These are phyloP conservation scores for Callinectes sapidus DNA, from an alignment of 2,888 invertebrate species.

Conservation along the genomic window DNA sequence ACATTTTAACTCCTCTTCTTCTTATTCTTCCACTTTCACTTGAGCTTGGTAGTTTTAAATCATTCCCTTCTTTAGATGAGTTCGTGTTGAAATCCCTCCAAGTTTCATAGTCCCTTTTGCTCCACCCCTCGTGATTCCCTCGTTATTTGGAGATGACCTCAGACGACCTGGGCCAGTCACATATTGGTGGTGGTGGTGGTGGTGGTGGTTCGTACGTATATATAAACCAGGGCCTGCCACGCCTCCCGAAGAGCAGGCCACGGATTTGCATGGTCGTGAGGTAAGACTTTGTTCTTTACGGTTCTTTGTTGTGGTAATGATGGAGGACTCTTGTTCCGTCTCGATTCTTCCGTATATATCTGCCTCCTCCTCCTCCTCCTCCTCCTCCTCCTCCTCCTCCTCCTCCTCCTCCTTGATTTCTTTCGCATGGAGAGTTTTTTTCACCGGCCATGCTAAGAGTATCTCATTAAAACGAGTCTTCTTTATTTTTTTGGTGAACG, in stretches of 20 bases:
- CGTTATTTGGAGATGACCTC: background rate
- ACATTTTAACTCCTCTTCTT: conserved; percentile 10
- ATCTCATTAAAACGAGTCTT: background rate
- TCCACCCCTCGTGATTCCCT: background rate
- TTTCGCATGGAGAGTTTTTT: background rate
- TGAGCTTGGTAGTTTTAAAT: background rate
- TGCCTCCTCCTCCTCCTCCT: background rate
- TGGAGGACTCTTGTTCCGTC: background rate
- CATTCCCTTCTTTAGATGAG: background rate
- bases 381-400: background rate
- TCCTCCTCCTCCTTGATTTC: background rate
- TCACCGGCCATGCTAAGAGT: background rate
- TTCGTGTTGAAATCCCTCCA: background rate
- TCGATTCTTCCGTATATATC: background rate
- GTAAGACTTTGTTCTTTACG: conserved; percentile 24
- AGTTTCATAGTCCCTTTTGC: background rate
- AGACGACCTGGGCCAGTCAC: background rate
- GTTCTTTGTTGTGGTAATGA: conserved; percentile 19
- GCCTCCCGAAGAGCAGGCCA: background rate
- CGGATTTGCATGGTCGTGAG: conserved; percentile 32
- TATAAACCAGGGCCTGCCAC: background rate
- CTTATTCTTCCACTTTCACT: background rate
- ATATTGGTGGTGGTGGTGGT: background rate
- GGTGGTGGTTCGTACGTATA: background rate
- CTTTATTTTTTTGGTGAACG: background rate